Evolutionary conservation across 2,888 invertebrate species (phyloP), one percentile per base, ranked within the genome.

Genomic region (Napeogenes inachia): DNA sequence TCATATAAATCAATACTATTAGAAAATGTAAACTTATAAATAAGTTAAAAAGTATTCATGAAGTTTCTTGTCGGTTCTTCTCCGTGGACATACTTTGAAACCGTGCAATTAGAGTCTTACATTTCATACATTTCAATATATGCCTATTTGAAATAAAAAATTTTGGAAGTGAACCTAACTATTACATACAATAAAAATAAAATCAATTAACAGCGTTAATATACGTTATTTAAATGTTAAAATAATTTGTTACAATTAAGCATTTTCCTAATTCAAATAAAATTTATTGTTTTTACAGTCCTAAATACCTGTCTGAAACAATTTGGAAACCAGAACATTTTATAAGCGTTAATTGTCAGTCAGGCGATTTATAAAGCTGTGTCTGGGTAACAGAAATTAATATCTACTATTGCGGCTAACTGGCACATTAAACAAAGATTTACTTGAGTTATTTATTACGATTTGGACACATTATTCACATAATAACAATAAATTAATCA

Each of bases 271-370:
- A 50, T 21, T 50, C 50, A 21, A 21, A 30, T 50, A 30, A 8
- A 50, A 50, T 50, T 50, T 50, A 50, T 50, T 50, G 10, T 50
- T 50, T 30, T 62, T 64, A 64, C 63, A 66, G 50, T 60, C 57
- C 60, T 68, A 63, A 67, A 68, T 64, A 65, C 55, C 60, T 58
- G 58, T 50, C 59, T 59, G 62, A 32, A 38, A 58, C 63, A 56
- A 47, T 53, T 63, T 56, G 42, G 58, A 58, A 46, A 63, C 60
- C 56, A 30, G 35, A 57, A 53, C 60, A 60, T 42, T 60, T 62
- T 65, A 65, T 62, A 38, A 56, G 45, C 56, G 42, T 56, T 60
- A 50, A 63, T 61, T 59, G 47, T 61, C 61, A 57, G 50, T 13
- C 5, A 12, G 45, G 61, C 13, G 21, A 63, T 61, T 60, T 63